Evolutionary conservation across 2,113 vertebrate species (phyloP).

Genomic region (Genyomyrus donnyi): DNA sequence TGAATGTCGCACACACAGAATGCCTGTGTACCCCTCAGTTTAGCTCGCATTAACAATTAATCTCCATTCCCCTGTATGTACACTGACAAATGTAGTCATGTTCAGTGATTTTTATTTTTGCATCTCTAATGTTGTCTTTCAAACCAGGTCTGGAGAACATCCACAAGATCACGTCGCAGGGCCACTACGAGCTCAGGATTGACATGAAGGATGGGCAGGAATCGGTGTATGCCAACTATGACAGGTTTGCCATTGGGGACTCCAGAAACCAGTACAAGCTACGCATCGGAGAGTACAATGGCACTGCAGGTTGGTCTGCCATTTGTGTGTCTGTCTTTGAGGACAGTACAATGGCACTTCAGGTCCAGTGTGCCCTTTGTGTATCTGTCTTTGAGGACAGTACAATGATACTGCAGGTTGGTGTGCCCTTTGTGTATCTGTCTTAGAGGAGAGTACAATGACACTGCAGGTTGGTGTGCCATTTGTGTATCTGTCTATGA

Average conservation of each 20-base stretch:
- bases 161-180: conserved; percentile 81
- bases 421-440: not conserved
- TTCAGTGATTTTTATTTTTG: not conserved
- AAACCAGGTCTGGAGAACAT: conserved; percentile 85
- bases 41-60: not conserved
- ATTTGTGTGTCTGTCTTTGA: not conserved
- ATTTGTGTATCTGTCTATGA: not conserved
- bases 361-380: not conserved
- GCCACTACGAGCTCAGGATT: conserved; percentile 85
- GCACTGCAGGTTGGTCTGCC: conserved; percentile 78
- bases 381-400: not conserved
- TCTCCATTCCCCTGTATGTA: not conserved
- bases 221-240: conserved; percentile 76
- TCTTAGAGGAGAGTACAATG: not conserved
- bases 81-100: not conserved
- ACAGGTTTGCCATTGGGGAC: conserved; percentile 85
- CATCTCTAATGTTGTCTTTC: conserved; percentile 17
- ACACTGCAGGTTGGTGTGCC: not conserved
- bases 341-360: not conserved
- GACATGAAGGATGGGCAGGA: conserved; percentile 91
- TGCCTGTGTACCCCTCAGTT: not conserved
- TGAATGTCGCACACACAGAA: not conserved
- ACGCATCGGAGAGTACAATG: conserved; percentile 83
- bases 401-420: not conserved
- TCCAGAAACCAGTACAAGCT: conserved; percentile 85